phyloP scores from a whole-genome alignment of 2,888 invertebrate genomes.

The Palloptera scutellata region DNA sequence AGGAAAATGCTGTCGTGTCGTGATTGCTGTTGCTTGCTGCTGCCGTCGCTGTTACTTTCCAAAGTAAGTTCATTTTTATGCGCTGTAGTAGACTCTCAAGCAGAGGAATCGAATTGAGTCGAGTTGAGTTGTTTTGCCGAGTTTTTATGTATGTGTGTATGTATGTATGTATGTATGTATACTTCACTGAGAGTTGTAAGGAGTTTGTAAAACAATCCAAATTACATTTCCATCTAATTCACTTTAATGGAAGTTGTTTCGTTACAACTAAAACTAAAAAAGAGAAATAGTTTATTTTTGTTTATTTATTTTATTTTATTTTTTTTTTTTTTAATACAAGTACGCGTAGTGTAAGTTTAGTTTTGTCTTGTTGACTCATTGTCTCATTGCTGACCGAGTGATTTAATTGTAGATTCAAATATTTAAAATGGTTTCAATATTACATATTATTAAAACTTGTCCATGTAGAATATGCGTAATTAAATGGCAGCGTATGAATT shows the following conservation, averaged over 20 bases:
- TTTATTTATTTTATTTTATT: constrained; percentile 13
- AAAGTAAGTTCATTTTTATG: constrained; percentile 8
- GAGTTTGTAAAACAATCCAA: constrained; percentile 48
- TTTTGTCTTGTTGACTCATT: neutral
- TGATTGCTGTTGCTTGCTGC: neutral
- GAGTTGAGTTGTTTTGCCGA: constrained; percentile 19
- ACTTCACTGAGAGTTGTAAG: constrained; percentile 28
- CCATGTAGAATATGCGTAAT: no score
- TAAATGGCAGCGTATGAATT: no score
- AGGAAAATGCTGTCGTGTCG: neutral
- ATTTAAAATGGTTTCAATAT: no score
- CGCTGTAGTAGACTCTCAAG: constrained; percentile 18
- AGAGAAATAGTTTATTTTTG: neutral
- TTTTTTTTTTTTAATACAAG: constrained; percentile 10
- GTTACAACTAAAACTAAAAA: constrained; percentile 26
- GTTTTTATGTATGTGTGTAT: neutral
- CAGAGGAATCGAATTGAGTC: constrained; percentile 3
- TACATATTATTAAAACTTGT: no score
- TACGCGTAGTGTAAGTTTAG: neutral
- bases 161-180: constrained; percentile 8
- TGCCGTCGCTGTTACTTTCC: neutral
- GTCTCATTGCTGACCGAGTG: no score
- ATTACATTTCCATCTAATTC: constrained; percentile 49
- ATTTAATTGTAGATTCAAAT: no score
- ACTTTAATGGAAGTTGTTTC: constrained; percentile 47